These are phyloP conservation scores for Dolomedes plantarius DNA, from an alignment of 2,888 invertebrate species.

Conservation along the genomic window DNA sequence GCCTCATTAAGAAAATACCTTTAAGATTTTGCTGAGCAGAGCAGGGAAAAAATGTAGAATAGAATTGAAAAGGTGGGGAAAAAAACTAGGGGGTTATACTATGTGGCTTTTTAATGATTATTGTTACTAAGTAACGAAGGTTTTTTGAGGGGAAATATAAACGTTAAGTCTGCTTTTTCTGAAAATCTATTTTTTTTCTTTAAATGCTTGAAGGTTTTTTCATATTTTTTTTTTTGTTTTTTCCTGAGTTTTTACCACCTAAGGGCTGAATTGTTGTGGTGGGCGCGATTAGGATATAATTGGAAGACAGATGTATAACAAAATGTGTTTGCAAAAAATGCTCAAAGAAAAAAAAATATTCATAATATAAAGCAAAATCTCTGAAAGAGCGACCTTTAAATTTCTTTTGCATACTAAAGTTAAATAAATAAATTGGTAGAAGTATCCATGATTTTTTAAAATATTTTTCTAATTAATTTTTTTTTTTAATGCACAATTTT, in stretches of 20 bases:
- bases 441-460: not conserved
- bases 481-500: too few relatives aligned
- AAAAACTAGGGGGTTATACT: constrained; percentile 25
- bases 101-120: constrained; percentile 71
- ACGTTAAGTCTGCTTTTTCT: constrained; percentile 1
- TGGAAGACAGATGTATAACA: constrained; percentile 60
- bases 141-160: constrained; percentile 38
- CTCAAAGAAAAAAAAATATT: not conserved
- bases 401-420: not conserved
- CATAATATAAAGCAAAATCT: not conserved
- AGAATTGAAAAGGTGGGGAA: constrained; percentile 20
- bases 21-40: constrained; percentile 64
- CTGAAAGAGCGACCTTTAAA: not conserved
- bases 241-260: constrained; percentile 16
- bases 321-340: not conserved
- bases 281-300: constrained; percentile 61
- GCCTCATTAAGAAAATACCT: constrained; percentile 61
- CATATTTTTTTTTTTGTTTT: not conserved
- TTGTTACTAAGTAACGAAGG: constrained; percentile 68
- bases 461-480: too few relatives aligned
- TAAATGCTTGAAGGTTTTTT: constrained; percentile 18
- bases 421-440: not conserved
- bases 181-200: constrained; percentile 27
- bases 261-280: constrained; percentile 50
- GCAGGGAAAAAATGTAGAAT: constrained; percentile 16